These are phyloP conservation scores for Pelodiscus sinensis DNA, from an alignment of 2,113 vertebrate species.

Conservation along the genomic window DNA sequence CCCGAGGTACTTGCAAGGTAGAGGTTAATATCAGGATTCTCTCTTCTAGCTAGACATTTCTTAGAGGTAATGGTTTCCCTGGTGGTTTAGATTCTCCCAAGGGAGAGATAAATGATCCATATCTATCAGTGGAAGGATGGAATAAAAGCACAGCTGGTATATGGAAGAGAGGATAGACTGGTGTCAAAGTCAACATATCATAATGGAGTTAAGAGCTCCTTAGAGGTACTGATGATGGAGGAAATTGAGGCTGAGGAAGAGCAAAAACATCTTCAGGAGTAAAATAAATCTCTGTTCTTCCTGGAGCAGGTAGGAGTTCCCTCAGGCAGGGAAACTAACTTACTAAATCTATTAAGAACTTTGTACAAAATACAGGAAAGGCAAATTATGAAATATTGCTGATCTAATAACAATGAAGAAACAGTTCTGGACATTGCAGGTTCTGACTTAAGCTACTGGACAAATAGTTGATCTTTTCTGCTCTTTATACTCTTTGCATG, in stretches of 20 bases:
- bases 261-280: neutral
- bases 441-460: neutral
- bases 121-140: too few relatives aligned
- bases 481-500: neutral
- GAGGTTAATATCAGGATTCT: too few relatives aligned
- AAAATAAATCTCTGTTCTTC: neutral
- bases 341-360: neutral
- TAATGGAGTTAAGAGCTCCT: neutral
- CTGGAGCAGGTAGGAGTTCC: neutral
- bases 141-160: too few relatives aligned
- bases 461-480: neutral
- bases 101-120: too few relatives aligned
- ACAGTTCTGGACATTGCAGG: neutral
- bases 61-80: too few relatives aligned
- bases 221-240: neutral
- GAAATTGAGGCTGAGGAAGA: neutral
- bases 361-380: neutral
- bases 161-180: too few relatives aligned
- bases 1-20: too few relatives aligned
- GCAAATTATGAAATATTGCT: neutral
- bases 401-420: neutral
- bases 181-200: too few relatives aligned
- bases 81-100: too few relatives aligned
- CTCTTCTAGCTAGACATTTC: too few relatives aligned
- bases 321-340: neutral